Percentiles rank a stretch among this genome's conserved stretches.
These are phyloP conservation scores for Nanorana parkeri DNA, from an alignment of 2,113 vertebrate species.

Conservation along the genomic window DNA sequence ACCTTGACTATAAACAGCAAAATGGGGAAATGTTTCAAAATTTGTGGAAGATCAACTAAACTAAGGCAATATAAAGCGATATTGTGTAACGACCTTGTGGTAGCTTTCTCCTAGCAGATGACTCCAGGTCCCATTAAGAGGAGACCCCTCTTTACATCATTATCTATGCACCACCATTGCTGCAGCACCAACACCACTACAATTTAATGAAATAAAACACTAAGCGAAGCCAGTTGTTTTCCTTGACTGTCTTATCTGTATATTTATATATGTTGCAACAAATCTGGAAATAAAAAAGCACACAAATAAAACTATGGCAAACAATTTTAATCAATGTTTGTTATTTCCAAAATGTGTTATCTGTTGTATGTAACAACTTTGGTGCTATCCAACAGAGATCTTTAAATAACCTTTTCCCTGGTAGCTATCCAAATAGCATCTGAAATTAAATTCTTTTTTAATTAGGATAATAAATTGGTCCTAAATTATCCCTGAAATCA, in stretches of 20 bases:
- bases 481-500: slow-evolving; percentile 99
- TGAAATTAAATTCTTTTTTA: slow-evolving; percentile 81
- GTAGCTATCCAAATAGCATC: slow-evolving; percentile 66
- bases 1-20: too few species aligned
- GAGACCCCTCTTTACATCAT: too few species aligned
- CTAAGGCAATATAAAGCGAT: too few species aligned
- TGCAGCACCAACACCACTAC: too few species aligned
- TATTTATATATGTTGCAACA: not conserved
- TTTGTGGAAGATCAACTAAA: too few species aligned
- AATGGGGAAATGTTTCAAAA: too few species aligned
- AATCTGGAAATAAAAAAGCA: not conserved
- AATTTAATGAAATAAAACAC: too few species aligned
- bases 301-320: not conserved
- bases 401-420: slow-evolving; percentile 56
- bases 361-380: slow-evolving; percentile 48
- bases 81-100: too few species aligned
- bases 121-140: too few species aligned
- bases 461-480: slow-evolving; percentile 98
- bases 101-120: too few species aligned
- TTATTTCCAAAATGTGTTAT: slow-evolving; percentile 44
- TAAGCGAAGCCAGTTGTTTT: not conserved
- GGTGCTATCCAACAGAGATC: slow-evolving; percentile 44
- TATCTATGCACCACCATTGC: too few species aligned
- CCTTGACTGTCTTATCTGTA: not conserved
- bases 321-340: slow-evolving; percentile 34